These are phyloP conservation scores for Tribolium castaneum DNA, from an alignment of 1,140 invertebrate genomes.

Conservation along the genomic window DNA sequence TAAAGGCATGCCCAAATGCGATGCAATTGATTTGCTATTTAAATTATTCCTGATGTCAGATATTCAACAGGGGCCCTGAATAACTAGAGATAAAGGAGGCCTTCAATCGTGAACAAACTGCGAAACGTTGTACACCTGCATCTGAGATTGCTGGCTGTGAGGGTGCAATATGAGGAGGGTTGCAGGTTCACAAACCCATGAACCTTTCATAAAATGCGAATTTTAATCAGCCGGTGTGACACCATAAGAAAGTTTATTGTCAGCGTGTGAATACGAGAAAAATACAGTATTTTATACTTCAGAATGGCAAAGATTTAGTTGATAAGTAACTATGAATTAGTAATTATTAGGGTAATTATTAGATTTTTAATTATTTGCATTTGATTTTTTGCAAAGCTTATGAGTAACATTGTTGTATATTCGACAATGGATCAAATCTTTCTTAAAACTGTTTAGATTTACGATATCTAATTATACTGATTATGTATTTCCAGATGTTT, in stretches of 20 bases:
- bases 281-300: too few relatives aligned
- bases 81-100: background rate
- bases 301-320: too few relatives aligned
- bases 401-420: too few relatives aligned
- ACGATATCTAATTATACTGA: too few relatives aligned
- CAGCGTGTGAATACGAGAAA: too few relatives aligned
- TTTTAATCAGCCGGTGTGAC: background rate
- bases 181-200: background rate
- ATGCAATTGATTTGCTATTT: constrained; percentile 8
- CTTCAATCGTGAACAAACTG: background rate
- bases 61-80: background rate
- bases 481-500: too few relatives aligned
- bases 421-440: too few relatives aligned
- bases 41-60: background rate
- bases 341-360: too few relatives aligned
- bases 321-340: too few relatives aligned
- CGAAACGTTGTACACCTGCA: constrained; percentile 2
- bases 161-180: background rate
- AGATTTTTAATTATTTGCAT: too few relatives aligned
- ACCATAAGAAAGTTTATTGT: background rate
- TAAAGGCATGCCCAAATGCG: constrained; percentile 1
- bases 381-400: too few relatives aligned
- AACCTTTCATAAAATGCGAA: background rate
- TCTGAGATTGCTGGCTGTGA: background rate
- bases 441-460: too few relatives aligned